These are phyloP conservation scores for Gadopsis marmoratus DNA, from an alignment of 2,797 vertebrate species.

Conservation along the genomic window DNA sequence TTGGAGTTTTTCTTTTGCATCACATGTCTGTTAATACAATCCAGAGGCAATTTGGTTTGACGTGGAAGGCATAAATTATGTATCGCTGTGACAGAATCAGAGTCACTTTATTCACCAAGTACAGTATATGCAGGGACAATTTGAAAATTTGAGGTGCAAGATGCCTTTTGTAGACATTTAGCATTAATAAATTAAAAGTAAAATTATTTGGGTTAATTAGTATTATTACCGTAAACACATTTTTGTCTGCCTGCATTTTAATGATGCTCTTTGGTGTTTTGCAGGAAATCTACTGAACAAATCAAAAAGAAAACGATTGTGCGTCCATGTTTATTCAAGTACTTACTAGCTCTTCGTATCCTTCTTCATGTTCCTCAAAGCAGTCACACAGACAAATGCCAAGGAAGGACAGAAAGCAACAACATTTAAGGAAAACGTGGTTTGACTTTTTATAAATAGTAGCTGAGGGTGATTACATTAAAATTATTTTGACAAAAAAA, in stretches of 20 bases:
- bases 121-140: constrained; percentile 10
- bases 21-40: constrained; percentile 35
- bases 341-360: constrained; percentile 10
- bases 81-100: constrained; percentile 3
- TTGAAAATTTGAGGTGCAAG: constrained; percentile 1
- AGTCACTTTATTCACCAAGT: constrained; percentile 16
- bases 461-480: not conserved
- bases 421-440: not conserved
- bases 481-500: constrained; percentile 7
- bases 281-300: not conserved
- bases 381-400: not conserved
- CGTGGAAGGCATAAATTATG: constrained; percentile 28
- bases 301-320: constrained; percentile 1
- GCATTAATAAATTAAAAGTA: not conserved
- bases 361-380: constrained; percentile 5
- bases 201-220: constrained; percentile 14
- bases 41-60: constrained; percentile 36
- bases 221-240: constrained; percentile 28
- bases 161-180: constrained; percentile 5
- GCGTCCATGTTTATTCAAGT: constrained; percentile 24
- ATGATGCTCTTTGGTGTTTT: constrained; percentile 7
- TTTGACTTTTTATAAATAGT: constrained; percentile 5
- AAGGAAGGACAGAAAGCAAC: constrained; percentile 7
- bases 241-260: constrained; percentile 11
- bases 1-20: constrained; percentile 26